Percentiles rank a stretch among this genome's conserved stretches.
These are phyloP conservation scores for Saccopteryx leptura DNA, from an alignment of 2,113 vertebrate species.

Conservation along the genomic window DNA sequence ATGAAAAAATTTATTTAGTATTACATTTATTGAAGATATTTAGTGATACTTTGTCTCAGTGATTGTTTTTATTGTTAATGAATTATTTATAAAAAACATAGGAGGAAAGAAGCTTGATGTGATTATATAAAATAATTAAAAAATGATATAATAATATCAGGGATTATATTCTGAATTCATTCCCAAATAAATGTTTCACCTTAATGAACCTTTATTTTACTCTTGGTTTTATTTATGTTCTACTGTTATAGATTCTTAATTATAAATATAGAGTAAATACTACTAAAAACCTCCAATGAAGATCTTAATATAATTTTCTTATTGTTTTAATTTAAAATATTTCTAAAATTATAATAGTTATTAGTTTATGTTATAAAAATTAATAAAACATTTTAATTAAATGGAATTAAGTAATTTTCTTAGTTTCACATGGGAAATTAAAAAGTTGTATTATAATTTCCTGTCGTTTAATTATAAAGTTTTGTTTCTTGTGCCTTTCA, in stretches of 20 bases:
- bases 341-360: conserved; percentile 45
- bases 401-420: neutral
- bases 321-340: conserved; percentile 9
- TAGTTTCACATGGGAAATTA: conserved; percentile 25
- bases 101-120: neutral
- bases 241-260: neutral
- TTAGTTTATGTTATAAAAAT: neutral
- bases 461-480: neutral
- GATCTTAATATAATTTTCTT: neutral
- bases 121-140: conserved; percentile 1
- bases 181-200: neutral
- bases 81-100: conserved; percentile 42
- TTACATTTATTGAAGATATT: conserved; percentile 33
- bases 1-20: neutral
- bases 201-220: neutral
- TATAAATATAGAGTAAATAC: neutral
- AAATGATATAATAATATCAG: neutral
- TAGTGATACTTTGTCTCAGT: conserved; percentile 10
- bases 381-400: conserved; percentile 29
- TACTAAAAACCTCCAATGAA: neutral
- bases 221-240: neutral
- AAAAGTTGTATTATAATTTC: neutral
- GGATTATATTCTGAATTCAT: neutral
- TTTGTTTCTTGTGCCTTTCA: neutral
- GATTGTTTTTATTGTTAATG: conserved; percentile 5